Percentiles rank a stretch among this genome's conserved stretches.
phyloP scores from a whole-genome alignment of 2,113 vertebrate species.

The Xyrauchen texanus region DNA sequence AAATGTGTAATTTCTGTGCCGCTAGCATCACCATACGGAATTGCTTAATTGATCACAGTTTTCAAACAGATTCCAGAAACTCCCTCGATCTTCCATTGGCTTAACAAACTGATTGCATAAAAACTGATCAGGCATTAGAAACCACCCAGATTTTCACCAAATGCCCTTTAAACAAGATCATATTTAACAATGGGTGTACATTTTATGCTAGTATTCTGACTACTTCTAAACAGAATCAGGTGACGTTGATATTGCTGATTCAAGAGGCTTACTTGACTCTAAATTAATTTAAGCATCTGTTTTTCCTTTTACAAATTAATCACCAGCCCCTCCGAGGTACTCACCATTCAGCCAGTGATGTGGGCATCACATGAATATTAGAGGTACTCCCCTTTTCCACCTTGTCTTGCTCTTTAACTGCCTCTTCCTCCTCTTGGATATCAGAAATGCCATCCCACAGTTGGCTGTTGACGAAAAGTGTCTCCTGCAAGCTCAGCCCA shows the following conservation, averaged over 20 bases:
- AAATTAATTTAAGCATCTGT: slow-evolving; percentile 21
- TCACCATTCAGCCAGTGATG: slow-evolving; percentile 62
- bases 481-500: slow-evolving; percentile 62
- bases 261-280: slow-evolving; percentile 11
- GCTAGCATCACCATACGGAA: no score
- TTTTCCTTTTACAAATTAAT: not conserved
- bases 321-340: not conserved
- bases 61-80: no score
- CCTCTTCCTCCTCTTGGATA: slow-evolving; percentile 33
- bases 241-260: not conserved
- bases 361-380: slow-evolving; percentile 22
- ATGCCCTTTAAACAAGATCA: not conserved
- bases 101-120: not conserved
- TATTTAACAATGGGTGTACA: not conserved
- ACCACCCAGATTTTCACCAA: not conserved
- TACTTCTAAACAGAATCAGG: slow-evolving; percentile 27
- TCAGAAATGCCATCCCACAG: slow-evolving; percentile 72
- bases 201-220: slow-evolving; percentile 7
- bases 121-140: not conserved
- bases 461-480: slow-evolving; percentile 69
- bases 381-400: slow-evolving; percentile 49
- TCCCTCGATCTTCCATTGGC: no score
- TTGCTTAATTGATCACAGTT: no score
- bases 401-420: slow-evolving; percentile 24
- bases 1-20: no score